Base-by-base conservation (phyloP, 2,888 invertebrate genomes). In the Chironomus riparius region DNA sequence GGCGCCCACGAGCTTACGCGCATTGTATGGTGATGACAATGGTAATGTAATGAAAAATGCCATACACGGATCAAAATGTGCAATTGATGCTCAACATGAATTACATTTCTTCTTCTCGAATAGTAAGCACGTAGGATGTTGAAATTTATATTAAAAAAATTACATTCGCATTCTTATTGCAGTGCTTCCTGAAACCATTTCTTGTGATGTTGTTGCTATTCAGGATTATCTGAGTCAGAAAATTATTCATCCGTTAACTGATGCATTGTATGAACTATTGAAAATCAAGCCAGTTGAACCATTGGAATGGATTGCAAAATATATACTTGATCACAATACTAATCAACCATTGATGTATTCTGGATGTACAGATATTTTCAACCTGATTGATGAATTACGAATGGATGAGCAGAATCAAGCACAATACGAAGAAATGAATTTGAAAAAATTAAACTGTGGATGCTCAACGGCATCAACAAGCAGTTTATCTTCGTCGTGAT, bases 41-140 rank as follows among this genome's bases (percentile, higher is more conserved):
- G 10, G n/a, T n/a, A 61, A n/a, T n/a, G 38, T 38, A 38, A 38
- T 38, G 10, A 38, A 2, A 38, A 72, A 72, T 61, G 61, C 62
- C 12, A n/a, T 72, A 12, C 13, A 62, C 18, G 72, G 72, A 15
- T 28, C 24, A 13, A 15, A 38, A 47, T 21, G 15, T 56, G 15
- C n/a, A n/a, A 22, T 0, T 62, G 61, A 72, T 15, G 62, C 50
- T 28, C 24, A 61, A 28, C 61, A 18, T 62, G 72, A 72, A 38
- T 5, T 72, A 28, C 28, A 12, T 13, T 72, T 72, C n/a, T 72
- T 72, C 47, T 72, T 72, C n/a, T 61, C 72, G 5, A 72, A 72
- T 28, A 72, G 72, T 72, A 62, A 72, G 72, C 56, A 56, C 56
- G 18, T 15, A 18, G 56, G 56, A 56, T n/a, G 56, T 15, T 56